phyloP scores from a whole-genome alignment of 1,140 invertebrate species.

The Drosophila navojoa region DNA sequence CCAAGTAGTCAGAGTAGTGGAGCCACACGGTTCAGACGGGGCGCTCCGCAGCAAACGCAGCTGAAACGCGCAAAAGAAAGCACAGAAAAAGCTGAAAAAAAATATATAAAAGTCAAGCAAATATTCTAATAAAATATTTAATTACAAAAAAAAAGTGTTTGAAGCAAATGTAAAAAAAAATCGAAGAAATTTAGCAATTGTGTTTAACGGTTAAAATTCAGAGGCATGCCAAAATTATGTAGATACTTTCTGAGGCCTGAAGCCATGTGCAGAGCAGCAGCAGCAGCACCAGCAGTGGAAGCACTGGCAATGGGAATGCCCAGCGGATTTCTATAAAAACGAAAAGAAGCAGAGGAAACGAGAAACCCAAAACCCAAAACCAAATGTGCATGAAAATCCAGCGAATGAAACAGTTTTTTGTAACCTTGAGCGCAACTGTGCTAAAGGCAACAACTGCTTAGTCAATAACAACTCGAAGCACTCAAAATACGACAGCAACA shows the following conservation, averaged over 20 bases:
- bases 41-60: constrained; percentile 62
- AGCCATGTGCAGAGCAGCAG: constrained; percentile 40
- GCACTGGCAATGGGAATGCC: constrained; percentile 14
- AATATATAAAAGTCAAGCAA: constrained; percentile 36
- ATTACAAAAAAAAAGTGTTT: constrained; percentile 5
- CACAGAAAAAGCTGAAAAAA: constrained; percentile 11
- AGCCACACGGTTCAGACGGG: constrained; percentile 80
- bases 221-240: constrained; percentile 32
- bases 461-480: constrained; percentile 17
- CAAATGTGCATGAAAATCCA: constrained; percentile 37
- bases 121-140: constrained; percentile 1
- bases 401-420: constrained; percentile 48
- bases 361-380: no score
- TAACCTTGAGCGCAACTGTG: constrained; percentile 60
- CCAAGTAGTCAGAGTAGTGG: constrained; percentile 80
- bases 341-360: not conserved
- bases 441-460: not conserved
- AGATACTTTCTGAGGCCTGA: constrained; percentile 44
- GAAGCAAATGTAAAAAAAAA: constrained; percentile 4
- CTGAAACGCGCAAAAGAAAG: constrained; percentile 57
- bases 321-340: constrained; percentile 11
- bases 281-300: no score
- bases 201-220: not conserved
- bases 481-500: no score
- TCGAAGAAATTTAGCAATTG: not conserved